phyloP scores from a whole-genome alignment of 2,888 invertebrate species.

The Phasia obesa region DNA sequence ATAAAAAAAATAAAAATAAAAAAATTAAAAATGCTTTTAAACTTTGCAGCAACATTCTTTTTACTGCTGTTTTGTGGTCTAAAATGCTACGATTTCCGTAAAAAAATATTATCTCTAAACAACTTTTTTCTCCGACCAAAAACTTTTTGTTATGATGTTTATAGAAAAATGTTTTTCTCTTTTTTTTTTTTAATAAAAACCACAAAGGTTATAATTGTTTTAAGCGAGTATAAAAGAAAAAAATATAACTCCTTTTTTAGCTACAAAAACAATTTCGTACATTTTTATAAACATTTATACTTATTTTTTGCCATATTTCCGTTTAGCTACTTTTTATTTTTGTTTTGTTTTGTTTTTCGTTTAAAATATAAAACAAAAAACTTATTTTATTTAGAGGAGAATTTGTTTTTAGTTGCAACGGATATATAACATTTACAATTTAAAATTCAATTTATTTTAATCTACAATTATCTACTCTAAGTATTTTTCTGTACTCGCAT shows the following conservation, averaged over 20 bases:
- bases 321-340: slow-evolving; percentile 18
- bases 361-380: neutral
- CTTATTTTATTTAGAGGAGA: neutral
- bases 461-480: slow-evolving; percentile 54
- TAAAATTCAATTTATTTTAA: slow-evolving; percentile 70
- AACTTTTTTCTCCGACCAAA: slow-evolving; percentile 14
- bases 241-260: slow-evolving; percentile 1
- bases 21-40: slow-evolving; percentile 50
- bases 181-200: slow-evolving; percentile 19
- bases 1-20: neutral
- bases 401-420: slow-evolving; percentile 35
- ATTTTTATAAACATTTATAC: neutral
- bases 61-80: slow-evolving; percentile 67
- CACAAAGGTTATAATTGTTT: slow-evolving; percentile 66
- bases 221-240: slow-evolving; percentile 15
- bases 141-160: slow-evolving; percentile 43
- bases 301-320: slow-evolving; percentile 24
- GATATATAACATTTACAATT: slow-evolving; percentile 65
- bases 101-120: slow-evolving; percentile 42
- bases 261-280: slow-evolving; percentile 22
- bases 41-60: slow-evolving; percentile 69
- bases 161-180: slow-evolving; percentile 3
- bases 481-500: slow-evolving; percentile 42
- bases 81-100: slow-evolving; percentile 64
- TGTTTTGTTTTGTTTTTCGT: neutral